Percentiles rank a stretch among this genome's conserved stretches.
Evolutionary conservation across 1,140 invertebrate genomes (phyloP).

Genomic region (Pogonognathellus flavescens): DNA sequence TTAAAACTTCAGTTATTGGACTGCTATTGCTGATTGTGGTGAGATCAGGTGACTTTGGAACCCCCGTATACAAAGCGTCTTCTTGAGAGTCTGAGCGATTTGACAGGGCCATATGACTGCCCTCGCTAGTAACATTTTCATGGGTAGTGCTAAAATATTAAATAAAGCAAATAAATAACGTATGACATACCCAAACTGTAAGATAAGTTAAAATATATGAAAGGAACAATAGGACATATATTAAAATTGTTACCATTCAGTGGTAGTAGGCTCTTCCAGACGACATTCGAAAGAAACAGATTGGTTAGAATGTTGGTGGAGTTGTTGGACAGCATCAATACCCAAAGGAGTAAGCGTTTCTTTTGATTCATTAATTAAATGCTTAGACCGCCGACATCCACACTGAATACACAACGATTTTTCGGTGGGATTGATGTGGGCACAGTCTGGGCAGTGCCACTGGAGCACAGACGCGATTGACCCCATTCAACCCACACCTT

Average conservation of each 20-base stretch:
- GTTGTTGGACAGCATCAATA: neutral
- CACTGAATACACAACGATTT: constrained; percentile 83
- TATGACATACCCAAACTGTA: neutral
- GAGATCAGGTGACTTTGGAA: constrained; percentile 8
- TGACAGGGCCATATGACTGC: constrained; percentile 21
- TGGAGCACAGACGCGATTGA: constrained; percentile 90
- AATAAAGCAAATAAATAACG: neutral
- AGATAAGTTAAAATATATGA: neutral
- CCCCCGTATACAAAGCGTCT: constrained; percentile 27
- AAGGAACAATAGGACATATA: neutral
- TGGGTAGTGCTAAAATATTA: constrained; percentile 62
- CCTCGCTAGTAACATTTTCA: constrained; percentile 58
- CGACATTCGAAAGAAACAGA: constrained; percentile 61
- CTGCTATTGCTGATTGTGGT: constrained; percentile 24
- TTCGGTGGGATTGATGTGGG: constrained; percentile 88
- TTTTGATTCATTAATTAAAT: constrained; percentile 30
- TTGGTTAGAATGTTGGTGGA: constrained; percentile 3
- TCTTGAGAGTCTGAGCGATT: constrained; percentile 40
- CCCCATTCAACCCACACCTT: constrained; percentile 76
- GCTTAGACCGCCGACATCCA: constrained; percentile 70
- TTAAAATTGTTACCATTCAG: constrained; percentile 62
- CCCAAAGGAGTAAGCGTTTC: neutral
- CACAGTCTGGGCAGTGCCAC: constrained; percentile 88
- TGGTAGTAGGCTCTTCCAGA: constrained; percentile 62
- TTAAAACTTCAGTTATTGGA: neutral